These are phyloP conservation scores for Liodrosophila aerea DNA, from an alignment of 2,888 invertebrate species.

Conservation along the genomic window DNA sequence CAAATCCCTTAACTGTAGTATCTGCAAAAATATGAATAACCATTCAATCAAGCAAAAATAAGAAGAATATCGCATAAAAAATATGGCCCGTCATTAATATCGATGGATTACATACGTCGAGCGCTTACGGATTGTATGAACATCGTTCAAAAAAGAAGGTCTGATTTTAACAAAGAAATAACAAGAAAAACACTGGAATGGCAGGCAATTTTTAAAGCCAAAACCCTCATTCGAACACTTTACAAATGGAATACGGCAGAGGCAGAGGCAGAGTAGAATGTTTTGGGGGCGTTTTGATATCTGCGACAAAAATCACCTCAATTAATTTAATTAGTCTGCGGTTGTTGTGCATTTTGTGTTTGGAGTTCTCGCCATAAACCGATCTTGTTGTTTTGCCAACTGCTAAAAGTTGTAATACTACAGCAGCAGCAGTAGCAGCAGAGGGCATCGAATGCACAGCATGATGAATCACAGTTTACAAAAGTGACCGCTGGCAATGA, in stretches of 20 bases:
- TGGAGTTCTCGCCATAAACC: slow-evolving; percentile 7
- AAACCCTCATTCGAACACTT: slow-evolving; percentile 31
- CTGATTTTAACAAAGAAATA: neutral
- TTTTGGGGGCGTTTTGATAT: slow-evolving; percentile 26
- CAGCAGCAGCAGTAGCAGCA: neutral
- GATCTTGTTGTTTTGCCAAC: slow-evolving; percentile 31
- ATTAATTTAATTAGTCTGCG: slow-evolving; percentile 78
- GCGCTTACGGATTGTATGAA: slow-evolving; percentile 58
- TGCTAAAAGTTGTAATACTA: slow-evolving; percentile 26
- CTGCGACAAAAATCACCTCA: slow-evolving; percentile 76
- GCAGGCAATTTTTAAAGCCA: slow-evolving; percentile 16
- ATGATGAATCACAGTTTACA: slow-evolving; percentile 51
- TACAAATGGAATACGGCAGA: slow-evolving; percentile 57
- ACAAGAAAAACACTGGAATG: slow-evolving; percentile 6
- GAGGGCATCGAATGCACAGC: slow-evolving; percentile 56
- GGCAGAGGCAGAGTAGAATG: neutral
- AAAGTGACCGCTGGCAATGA: slow-evolving; percentile 59
- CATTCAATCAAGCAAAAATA: slow-evolving; percentile 67
- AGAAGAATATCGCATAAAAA: slow-evolving; percentile 40
- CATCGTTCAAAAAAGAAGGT: slow-evolving; percentile 36
- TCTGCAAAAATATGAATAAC: slow-evolving; percentile 69
- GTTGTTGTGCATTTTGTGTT: slow-evolving; percentile 57
- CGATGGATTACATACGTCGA: slow-evolving; percentile 72
- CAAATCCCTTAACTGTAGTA: slow-evolving; percentile 40
- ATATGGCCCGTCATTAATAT: slow-evolving; percentile 74